Evolutionary conservation across 1,140 invertebrate genomes (phyloP), one percentile per base, ranked within the genome.

Genomic region (Galendromus occidentalis): DNA sequence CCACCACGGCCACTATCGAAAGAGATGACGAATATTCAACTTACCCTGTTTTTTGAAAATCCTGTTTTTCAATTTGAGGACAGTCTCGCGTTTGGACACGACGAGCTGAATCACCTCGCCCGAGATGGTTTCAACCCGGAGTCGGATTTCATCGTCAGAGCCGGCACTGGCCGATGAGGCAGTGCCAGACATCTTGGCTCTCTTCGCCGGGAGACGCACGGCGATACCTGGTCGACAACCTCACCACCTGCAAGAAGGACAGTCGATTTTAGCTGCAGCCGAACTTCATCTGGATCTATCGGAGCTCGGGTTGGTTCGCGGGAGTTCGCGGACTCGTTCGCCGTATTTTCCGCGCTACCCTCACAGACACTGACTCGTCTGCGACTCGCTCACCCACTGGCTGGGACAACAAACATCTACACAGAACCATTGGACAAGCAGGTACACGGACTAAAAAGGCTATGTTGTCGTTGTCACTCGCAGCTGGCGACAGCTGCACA

Each of bases 131-230:
- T 59, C 51, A 22, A 59, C 51, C 51, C 51, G 14, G 6, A 59
- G 51, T 22, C 51, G 51, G 20, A 59, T 59, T 17, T 59, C 45
- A 22, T 47, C 51, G 20, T 59, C 51, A 25, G 25, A 29, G 51
- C 33, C 51, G 51, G 51, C 51, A 20, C 25, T 25, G 22, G 51
- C 51, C 51, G 51, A 33, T 17, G 51, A 33, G 25, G 22, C 51
- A 25, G 51, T 33, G 33, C 51, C 51, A 25, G 51, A 59, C 51
- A 59, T 59, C 51, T 59, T 59, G 25, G 51, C 17, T 29, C 51
- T 25, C 22, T 59, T 59, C 51, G 51, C 51, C 51, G 51, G 51
- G 51, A 59, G 51, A 25, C 51, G 51, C 51, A 59, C 51, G 51
- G 51, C 51, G 51, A 25, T 29, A 25, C 14, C 51, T 59, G 51